These are phyloP conservation scores for Nesogale talazaci DNA, from an alignment of 2,113 vertebrate species.

Conservation along the genomic window DNA sequence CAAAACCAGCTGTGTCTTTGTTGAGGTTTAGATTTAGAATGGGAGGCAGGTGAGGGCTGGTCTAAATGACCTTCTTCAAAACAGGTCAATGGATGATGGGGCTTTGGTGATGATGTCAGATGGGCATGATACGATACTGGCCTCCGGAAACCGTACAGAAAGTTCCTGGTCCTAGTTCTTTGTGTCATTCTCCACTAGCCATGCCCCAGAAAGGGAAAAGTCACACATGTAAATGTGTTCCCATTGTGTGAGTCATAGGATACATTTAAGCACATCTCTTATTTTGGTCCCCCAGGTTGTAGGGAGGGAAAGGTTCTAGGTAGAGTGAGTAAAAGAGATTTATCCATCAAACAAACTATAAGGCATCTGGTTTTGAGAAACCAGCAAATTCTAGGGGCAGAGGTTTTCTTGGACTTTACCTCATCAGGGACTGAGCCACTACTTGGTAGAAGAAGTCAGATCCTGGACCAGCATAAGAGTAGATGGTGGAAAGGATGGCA, in stretches of 20 bases:
- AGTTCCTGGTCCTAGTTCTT: too few species aligned
- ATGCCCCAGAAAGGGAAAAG: neutral
- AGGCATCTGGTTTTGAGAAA: neutral
- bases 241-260: neutral
- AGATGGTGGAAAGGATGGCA: neutral
- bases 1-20: neutral
- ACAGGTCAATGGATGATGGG: rapidly evolving
- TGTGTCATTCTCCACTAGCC: too few species aligned
- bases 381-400: neutral
- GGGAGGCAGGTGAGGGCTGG: neutral
- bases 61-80: neutral
- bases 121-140: neutral
- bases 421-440: neutral
- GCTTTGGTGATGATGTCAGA: too few species aligned
- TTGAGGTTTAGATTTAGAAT: neutral
- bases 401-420: neutral
- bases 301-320: neutral
- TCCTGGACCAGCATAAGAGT: neutral
- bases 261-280: neutral
- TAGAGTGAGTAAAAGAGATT: neutral
- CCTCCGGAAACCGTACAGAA: neutral
- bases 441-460: neutral
- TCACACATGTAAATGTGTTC: neutral
- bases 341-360: neutral
- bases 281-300: neutral